phyloP scores from a whole-genome alignment of 2,113 vertebrate species.

The Rhabdornis inornatus region DNA sequence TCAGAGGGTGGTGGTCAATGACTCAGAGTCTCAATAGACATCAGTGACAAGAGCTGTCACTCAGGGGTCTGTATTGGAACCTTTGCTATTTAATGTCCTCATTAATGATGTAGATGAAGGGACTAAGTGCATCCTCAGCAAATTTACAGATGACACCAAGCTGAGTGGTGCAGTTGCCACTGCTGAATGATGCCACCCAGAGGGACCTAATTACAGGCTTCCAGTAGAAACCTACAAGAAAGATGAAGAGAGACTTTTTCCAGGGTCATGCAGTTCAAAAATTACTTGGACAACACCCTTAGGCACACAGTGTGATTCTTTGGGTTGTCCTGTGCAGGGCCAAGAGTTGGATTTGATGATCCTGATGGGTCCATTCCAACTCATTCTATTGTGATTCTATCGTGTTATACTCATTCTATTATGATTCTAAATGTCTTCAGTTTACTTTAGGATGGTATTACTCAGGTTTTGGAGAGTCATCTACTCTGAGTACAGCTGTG shows the following conservation, averaged over 20 bases:
- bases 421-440: not conserved
- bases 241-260: not conserved
- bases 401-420: not conserved
- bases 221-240: not conserved
- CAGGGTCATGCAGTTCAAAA: not conserved
- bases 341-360: not conserved
- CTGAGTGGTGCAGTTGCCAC: not conserved
- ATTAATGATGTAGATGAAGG: not conserved
- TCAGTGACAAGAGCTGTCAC: not conserved
- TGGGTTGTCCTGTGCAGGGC: not conserved
- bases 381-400: not conserved
- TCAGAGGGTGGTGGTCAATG: not conserved
- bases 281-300: not conserved
- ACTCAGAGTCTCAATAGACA: not conserved
- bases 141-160: not conserved
- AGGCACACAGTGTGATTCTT: not conserved
- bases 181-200: not conserved
- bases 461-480: not conserved
- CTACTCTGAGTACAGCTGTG: not conserved
- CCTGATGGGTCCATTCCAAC: not conserved
- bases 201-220: not conserved
- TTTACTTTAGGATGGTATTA: not conserved
- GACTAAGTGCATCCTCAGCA: not conserved
- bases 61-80: fast-evolving
- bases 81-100: not conserved